Evolutionary conservation across 2,797 vertebrate genomes (phyloP).

Genomic region (Poecilia picta): DNA sequence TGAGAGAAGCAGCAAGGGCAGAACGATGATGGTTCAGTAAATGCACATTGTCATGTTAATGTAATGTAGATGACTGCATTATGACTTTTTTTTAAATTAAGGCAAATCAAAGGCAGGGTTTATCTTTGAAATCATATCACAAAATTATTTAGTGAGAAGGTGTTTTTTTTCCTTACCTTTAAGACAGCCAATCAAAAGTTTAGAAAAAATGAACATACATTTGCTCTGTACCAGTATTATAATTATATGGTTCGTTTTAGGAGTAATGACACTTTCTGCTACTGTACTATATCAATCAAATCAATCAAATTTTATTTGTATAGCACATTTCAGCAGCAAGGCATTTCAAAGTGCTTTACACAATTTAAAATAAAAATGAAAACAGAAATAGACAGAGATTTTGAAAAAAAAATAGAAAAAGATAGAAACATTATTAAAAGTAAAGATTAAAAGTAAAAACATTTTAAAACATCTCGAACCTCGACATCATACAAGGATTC

Average conservation of each 20-base stretch:
- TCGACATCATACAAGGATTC: too few relatives aligned
- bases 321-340: too few relatives aligned
- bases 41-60: background rate
- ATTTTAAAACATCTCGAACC: too few relatives aligned
- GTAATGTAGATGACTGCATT: background rate
- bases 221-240: background rate
- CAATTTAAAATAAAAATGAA: too few relatives aligned
- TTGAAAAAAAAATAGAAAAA: too few relatives aligned
- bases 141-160: background rate
- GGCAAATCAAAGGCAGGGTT: background rate
- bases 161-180: background rate
- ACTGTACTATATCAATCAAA: too few relatives aligned
- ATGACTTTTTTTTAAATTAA: background rate
- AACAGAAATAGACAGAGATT: too few relatives aligned
- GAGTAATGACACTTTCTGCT: background rate
- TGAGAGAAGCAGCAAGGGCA: background rate
- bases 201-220: background rate
- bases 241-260: background rate
- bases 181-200: background rate
- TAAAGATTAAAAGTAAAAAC: too few relatives aligned
- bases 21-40: background rate
- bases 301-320: too few relatives aligned
- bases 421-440: too few relatives aligned
- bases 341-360: too few relatives aligned
- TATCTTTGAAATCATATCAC: background rate